These are phyloP conservation scores for Leptodactylus fallax DNA, from an alignment of 2,797 vertebrate genomes.

Conservation along the genomic window DNA sequence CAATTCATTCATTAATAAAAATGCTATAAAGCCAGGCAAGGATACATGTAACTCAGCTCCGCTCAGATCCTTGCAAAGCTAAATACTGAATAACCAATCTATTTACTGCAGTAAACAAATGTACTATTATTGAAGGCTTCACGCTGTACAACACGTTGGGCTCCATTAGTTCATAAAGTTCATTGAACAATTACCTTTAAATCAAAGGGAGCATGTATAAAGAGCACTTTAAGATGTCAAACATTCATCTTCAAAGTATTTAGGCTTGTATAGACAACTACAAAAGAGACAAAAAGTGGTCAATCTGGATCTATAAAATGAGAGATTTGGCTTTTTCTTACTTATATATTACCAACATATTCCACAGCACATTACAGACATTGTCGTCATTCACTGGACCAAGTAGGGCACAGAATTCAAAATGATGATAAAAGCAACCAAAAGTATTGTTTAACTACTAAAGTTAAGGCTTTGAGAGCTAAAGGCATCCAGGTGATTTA, in stretches of 20 bases:
- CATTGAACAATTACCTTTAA: conserved; percentile 18
- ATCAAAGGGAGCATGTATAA: not conserved
- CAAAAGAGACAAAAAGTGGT: not conserved
- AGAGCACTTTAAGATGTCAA: not conserved
- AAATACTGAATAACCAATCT: not conserved
- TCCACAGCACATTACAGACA: too few species aligned
- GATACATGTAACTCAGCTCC: not conserved
- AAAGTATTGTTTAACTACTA: too few species aligned
- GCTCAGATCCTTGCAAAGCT: not conserved
- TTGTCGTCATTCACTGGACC: too few species aligned
- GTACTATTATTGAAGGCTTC: not conserved
- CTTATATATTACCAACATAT: too few species aligned
- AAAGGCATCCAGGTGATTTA: too few species aligned
- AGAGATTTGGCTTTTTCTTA: too few species aligned
- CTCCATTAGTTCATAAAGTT: not conserved
- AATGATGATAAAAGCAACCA: too few species aligned
- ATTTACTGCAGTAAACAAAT: conserved; percentile 1
- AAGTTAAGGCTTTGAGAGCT: too few species aligned
- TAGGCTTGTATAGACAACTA: not conserved
- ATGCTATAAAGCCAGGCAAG: too few species aligned
- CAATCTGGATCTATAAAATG: not conserved
- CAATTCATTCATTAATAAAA: too few species aligned
- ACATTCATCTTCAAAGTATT: not conserved
- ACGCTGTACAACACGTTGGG: not conserved
- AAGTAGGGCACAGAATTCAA: too few species aligned